Base-by-base conservation (phyloP, 1,140 invertebrate species). In the Platyscapa corneri region DNA sequence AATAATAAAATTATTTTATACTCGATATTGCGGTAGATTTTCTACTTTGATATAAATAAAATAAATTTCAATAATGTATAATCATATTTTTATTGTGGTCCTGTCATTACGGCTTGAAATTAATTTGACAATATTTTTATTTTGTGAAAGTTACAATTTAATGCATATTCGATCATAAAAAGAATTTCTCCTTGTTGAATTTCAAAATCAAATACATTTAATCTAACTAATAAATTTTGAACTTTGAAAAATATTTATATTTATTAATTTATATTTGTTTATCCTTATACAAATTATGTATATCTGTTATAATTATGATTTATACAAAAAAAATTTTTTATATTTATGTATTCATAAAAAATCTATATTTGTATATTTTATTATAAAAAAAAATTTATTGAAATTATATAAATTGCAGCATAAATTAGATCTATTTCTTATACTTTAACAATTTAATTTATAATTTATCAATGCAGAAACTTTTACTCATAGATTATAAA, bases 1-100 rank as follows among this genome's bases (percentile, higher is more conserved):
- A n/a, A n/a, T n/a, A n/a, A n/a, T n/a, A n/a, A 81, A 39, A 81
- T 81, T 78, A 60, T 72, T 84, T 74, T 16, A 39, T 16, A 34
- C 46, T 85, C 77, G 46, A 80, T 80, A 85, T 80, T 85, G 42
- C 65, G 77, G 32, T 67, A 32, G 60, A 84, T 78, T 84, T 65
- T 79, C 64, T 39, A 42, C 76, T 78, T 65, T 32, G 37, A 84
- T 56, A 79, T 53, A 65, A 78, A 30, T 34, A 49, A 14, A 37
- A 34, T 60, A 2, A 78, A 32, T 53, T 32, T 34, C 12, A 39
- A 46, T 20, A 34, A 60, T 37, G 23, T 30, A 46, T 12, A 46
- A 46, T 7, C 12, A 14, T 30, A 70, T 27, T 67, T 49, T 8
- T 64, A 49, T 64, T 64, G 39, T 39, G 42, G 23, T 72, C 3